Percentiles rank a stretch among this genome's conserved stretches.
These are phyloP conservation scores for Sepioteuthis lessoniana DNA, from an alignment of 2,888 invertebrate genomes.

Conservation along the genomic window DNA sequence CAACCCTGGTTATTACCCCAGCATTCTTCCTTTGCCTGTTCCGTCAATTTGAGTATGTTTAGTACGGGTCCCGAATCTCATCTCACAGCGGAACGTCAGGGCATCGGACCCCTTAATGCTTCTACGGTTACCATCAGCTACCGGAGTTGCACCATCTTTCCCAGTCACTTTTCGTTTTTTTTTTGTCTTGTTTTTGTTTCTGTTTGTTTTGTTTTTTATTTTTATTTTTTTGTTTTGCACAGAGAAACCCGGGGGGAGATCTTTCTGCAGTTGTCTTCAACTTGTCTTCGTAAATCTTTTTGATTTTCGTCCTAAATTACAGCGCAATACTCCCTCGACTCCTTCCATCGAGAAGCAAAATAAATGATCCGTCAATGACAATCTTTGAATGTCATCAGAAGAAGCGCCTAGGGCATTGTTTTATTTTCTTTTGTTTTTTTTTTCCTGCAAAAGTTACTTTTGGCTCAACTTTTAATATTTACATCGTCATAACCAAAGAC, in stretches of 20 bases:
- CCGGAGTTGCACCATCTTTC: background rate
- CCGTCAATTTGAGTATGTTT: background rate
- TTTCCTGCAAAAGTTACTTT: background rate
- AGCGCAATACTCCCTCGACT: background rate
- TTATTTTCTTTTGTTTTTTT: background rate
- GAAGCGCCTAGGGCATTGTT: background rate
- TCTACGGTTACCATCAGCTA: background rate
- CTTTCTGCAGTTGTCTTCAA: background rate
- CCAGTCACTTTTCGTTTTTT: too few species aligned
- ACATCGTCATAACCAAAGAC: background rate
- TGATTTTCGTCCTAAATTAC: background rate
- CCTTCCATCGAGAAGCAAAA: background rate
- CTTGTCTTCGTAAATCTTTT: slow-evolving; percentile 33
- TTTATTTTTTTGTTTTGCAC: background rate
- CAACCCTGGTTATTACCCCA: background rate
- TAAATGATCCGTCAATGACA: background rate
- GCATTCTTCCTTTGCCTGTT: background rate
- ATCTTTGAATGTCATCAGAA: background rate
- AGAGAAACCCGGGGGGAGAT: background rate
- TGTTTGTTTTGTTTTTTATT: background rate
- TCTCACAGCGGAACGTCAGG: slow-evolving; percentile 16
- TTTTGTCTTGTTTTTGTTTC: too few species aligned
- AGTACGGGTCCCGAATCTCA: background rate
- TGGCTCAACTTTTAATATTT: background rate
- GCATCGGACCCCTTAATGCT: background rate